Base-by-base conservation (phyloP, 2,888 invertebrate genomes). In the Sarcophaga subvicina region DNA sequence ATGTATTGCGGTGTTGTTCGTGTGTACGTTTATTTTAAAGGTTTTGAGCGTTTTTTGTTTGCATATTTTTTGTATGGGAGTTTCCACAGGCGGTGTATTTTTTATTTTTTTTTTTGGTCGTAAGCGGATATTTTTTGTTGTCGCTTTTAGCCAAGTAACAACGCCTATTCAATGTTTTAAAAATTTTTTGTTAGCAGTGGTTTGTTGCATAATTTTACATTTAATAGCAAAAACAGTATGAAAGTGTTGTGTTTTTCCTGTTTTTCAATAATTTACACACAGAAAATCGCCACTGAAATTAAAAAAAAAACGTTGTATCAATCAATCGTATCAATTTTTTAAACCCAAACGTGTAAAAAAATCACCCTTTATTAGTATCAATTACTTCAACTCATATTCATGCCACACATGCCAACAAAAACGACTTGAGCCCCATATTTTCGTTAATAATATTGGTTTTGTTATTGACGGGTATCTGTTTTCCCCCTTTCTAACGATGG, bases 171-270 rank as follows among this genome's bases (percentile, higher is more conserved):
- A 49, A 63, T 11, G 37, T 75, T 70, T 75, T 25, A 37, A 10
- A 37, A 37, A 37, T 37, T 37, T 37, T 37, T 37, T 1, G 1
- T 27, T 59, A 79, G 22, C 12, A 79, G 70, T 70, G 60, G 66
- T 66, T 67, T 83, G 73, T 73, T 83, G 70, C 69, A 79, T 75
- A 79, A 79, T 63, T 79, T 64, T n/a, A 22, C 22, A 73, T 70
- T 72, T 64, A 64, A 83, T 54, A 11, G 63, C 72, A 73, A 27
- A 63, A 37, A 76, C 47, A 66, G 5, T 12, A 17, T 12, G 45
- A 10, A 5, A 64, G 2, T 3, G 3, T 22, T 12, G 14, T 25
- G 17, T 64, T 17, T 27, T 64, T 64, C 14, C 64, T 17, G 5
- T 11, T 14, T 17, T 64, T 64, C 17, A 64, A 64, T 17, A 17